Evolutionary conservation across 2,888 invertebrate genomes (phyloP).

Genomic region (Ditylenchus weischeri): DNA sequence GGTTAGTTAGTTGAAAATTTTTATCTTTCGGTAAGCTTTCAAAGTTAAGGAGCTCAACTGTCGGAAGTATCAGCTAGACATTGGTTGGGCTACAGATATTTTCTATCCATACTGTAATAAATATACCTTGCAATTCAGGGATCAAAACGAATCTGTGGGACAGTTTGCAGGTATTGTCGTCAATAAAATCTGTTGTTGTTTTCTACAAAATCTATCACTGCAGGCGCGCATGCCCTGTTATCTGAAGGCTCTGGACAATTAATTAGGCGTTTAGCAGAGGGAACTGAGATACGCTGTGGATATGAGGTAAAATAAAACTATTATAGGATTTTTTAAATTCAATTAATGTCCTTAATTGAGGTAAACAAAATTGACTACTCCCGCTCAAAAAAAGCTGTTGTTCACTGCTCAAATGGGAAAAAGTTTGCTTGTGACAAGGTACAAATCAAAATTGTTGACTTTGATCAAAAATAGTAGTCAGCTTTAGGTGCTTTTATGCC

Average conservation of each 20-base stretch:
- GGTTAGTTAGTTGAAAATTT: slow-evolving; percentile 31
- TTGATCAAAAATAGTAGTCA: neutral
- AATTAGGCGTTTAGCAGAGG: slow-evolving; percentile 58
- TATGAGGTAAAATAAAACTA: slow-evolving; percentile 48
- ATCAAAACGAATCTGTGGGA: slow-evolving; percentile 62
- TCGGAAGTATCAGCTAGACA: slow-evolving; percentile 59
- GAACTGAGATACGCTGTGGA: slow-evolving; percentile 58
- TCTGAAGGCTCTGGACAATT: slow-evolving; percentile 59
- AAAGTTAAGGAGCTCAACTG: slow-evolving; percentile 50
- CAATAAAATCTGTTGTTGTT: too few relatives aligned
- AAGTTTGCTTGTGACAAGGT: slow-evolving; percentile 56
- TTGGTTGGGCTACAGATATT: slow-evolving; percentile 60
- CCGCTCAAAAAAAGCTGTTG: slow-evolving; percentile 35
- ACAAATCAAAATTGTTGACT: slow-evolving; percentile 6
- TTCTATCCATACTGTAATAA: too few relatives aligned
- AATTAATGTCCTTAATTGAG: slow-evolving; percentile 31
- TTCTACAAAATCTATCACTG: too few relatives aligned
- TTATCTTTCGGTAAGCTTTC: too few relatives aligned
- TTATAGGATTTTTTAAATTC: neutral
- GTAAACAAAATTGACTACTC: slow-evolving; percentile 53
- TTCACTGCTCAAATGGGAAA: slow-evolving; percentile 50
- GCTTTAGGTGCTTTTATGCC: slow-evolving; percentile 61
- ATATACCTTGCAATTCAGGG: neutral
- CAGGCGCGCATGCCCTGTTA: slow-evolving; percentile 60
- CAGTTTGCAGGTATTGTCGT: slow-evolving; percentile 58